A percentile compares a stretch with the other conserved stretches of the same genome.
phyloP scores from a whole-genome alignment of 64 coral and sea anemone species.

The Orbicella faveolata region DNA sequence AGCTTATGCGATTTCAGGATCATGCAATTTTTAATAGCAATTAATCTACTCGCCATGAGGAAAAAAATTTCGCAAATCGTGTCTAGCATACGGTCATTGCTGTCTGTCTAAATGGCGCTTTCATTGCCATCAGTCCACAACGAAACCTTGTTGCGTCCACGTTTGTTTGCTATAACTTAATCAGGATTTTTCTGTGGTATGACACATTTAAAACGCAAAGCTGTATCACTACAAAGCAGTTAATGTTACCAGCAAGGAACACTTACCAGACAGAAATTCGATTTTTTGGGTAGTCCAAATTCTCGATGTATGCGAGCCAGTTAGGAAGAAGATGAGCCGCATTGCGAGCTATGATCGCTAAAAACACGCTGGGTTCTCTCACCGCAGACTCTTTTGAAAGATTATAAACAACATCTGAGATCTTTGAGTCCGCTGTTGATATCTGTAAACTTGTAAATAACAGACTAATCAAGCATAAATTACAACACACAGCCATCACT shows the following conservation, averaged over 20 bases:
- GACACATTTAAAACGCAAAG: not conserved
- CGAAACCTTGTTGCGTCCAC: not conserved
- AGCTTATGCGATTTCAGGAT: not conserved
- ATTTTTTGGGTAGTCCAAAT: conserved; percentile 92
- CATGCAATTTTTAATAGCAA: not conserved
- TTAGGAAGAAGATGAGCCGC: conserved; percentile 85
- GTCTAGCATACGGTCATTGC: too few relatives aligned
- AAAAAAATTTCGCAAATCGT: too few relatives aligned
- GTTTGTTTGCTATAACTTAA: not conserved
- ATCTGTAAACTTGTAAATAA: conserved; percentile 36
- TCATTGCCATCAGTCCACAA: too few relatives aligned
- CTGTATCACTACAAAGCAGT: not conserved
- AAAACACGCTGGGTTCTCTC: conserved; percentile 76
- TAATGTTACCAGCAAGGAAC: not conserved
- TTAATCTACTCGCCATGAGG: too few relatives aligned
- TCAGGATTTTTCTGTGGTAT: not conserved
- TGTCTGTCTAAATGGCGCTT: too few relatives aligned
- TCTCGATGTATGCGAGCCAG: conserved; percentile 89
- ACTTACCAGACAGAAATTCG: conserved; percentile 97
- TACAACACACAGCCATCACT: conserved; percentile 18
- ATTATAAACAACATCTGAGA: conserved; percentile 67
- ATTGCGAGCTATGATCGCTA: conserved; percentile 89
- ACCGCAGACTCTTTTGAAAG: conserved; percentile 54
- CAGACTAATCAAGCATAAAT: conserved; percentile 15
- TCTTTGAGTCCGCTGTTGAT: conserved; percentile 47